These are phyloP conservation scores for Macrobrachium nipponense DNA, from an alignment of 1,140 invertebrate genomes.

Conservation along the genomic window DNA sequence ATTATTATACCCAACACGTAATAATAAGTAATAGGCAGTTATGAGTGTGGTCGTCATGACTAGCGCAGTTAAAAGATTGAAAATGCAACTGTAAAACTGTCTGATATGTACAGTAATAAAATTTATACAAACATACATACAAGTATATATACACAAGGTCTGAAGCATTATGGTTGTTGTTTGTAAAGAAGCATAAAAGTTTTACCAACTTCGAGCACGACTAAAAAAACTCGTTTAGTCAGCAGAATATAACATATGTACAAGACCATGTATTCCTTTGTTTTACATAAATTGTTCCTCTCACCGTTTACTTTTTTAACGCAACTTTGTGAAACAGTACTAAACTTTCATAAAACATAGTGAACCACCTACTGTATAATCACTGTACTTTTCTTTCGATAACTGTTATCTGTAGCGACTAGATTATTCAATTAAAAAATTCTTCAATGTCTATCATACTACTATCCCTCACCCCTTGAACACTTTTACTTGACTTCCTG, in stretches of 20 bases:
- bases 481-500: too few species aligned
- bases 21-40: slow-evolving; percentile 44
- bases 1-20: background rate
- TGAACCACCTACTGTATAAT: too few species aligned
- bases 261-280: too few species aligned
- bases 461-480: too few species aligned
- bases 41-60: slow-evolving; percentile 32
- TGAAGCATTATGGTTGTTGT: slow-evolving; percentile 53
- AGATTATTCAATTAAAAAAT: too few species aligned
- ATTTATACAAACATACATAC: slow-evolving; percentile 59
- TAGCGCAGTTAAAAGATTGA: slow-evolving; percentile 53
- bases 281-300: too few species aligned
- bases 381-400: too few species aligned
- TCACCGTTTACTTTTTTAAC: too few species aligned
- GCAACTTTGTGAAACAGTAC: too few species aligned
- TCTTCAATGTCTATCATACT: too few species aligned
- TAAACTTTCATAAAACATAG: too few species aligned
- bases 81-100: slow-evolving; percentile 56
- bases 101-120: slow-evolving; percentile 56
- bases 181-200: slow-evolving; percentile 39
- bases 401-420: too few species aligned
- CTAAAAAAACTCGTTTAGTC: slow-evolving; percentile 12
- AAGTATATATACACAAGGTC: slow-evolving; percentile 42
- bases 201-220: slow-evolving; percentile 3
- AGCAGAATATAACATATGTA: background rate